These are phyloP conservation scores for Drosophila meridiana DNA, from an alignment of 2,888 invertebrate genomes.

Conservation along the genomic window DNA sequence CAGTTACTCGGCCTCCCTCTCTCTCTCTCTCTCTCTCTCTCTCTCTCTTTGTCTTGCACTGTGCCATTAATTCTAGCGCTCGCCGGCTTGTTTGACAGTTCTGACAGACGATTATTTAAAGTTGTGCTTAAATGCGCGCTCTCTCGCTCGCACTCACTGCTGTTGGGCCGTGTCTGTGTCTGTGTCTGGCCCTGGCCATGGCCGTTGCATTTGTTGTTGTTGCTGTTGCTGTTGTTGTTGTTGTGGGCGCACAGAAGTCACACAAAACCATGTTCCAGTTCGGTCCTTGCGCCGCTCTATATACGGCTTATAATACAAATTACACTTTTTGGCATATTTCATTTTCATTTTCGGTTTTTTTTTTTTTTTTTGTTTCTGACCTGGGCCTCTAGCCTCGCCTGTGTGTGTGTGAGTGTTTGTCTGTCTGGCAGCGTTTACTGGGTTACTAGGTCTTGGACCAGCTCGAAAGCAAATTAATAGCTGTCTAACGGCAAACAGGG, in stretches of 20 bases:
- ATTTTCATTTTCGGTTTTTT: constrained; percentile 41
- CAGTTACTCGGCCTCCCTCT: constrained; percentile 15
- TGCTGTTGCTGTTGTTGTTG: constrained; percentile 26
- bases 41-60: constrained; percentile 36
- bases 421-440: constrained; percentile 42
- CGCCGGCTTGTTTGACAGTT: constrained; percentile 86
- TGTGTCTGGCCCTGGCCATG: constrained; percentile 50
- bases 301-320: constrained; percentile 70
- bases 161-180: constrained; percentile 7
- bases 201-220: constrained; percentile 50
- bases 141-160: constrained; percentile 15
- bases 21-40: constrained; percentile 27
- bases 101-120: constrained; percentile 86
- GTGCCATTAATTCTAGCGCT: constrained; percentile 85
- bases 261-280: constrained; percentile 45
- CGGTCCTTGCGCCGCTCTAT: constrained; percentile 15
- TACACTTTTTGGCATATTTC: constrained; percentile 78
- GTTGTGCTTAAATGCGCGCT: constrained; percentile 83
- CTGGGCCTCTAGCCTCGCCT: constrained; percentile 45
- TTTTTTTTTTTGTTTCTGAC: constrained; percentile 30
- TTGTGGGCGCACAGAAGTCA: constrained; percentile 28
- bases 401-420: constrained; percentile 3
- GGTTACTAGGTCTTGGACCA: constrained; percentile 65
- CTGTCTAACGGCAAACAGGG: constrained; percentile 34
- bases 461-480: constrained; percentile 40